phyloP scores from a whole-genome alignment of 2,888 invertebrate species.

The Microctonus brassicae region DNA sequence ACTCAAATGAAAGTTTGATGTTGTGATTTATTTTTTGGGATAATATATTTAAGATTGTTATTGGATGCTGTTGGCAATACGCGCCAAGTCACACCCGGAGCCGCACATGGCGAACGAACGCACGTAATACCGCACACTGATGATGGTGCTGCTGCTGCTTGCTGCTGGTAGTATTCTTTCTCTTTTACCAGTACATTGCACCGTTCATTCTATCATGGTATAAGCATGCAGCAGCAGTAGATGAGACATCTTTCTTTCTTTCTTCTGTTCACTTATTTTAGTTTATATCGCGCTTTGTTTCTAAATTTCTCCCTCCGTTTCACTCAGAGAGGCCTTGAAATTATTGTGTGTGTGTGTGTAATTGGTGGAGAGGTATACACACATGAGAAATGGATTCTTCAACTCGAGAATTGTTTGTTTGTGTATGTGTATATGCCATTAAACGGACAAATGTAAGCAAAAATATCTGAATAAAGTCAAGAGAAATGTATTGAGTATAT shows the following conservation, averaged over 20 bases:
- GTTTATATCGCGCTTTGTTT: neutral
- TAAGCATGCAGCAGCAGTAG: constrained; percentile 18
- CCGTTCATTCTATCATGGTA: constrained; percentile 8
- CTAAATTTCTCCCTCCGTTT: neutral
- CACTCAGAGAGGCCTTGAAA: constrained; percentile 27
- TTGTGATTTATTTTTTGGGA: neutral
- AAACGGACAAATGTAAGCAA: neutral
- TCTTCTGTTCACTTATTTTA: neutral
- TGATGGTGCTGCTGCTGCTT: neutral
- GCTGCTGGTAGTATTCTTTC: neutral
- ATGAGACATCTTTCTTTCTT: neutral
- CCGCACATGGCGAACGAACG: constrained; percentile 58
- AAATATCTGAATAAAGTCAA: no score
- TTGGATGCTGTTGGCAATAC: constrained; percentile 37
- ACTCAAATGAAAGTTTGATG: no score
- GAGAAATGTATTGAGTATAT: neutral
- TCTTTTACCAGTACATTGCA: constrained; percentile 18
- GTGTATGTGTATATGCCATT: neutral
- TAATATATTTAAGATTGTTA: neutral
- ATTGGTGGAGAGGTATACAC: neutral
- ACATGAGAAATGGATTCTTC: no score
- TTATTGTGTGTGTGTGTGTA: constrained; percentile 11
- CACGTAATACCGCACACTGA: constrained; percentile 29
- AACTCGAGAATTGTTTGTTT: no score
- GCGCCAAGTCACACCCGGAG: constrained; percentile 56